phyloP scores from a whole-genome alignment of 1,140 invertebrate species.

The Hycleus phaleratus region DNA sequence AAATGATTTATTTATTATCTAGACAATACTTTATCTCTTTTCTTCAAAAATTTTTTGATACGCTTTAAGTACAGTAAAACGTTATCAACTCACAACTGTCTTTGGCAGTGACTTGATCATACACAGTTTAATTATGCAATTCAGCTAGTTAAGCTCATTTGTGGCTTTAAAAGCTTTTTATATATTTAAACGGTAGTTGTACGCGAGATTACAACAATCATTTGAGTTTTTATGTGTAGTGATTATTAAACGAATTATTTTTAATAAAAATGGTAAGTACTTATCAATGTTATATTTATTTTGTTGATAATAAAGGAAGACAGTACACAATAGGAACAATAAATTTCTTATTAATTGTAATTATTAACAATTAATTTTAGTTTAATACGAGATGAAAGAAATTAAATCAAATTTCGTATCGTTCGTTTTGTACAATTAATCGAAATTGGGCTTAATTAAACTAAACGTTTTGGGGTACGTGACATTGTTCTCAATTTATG shows the following conservation, averaged over 20 bases:
- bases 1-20: no score
- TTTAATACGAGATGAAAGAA: neutral
- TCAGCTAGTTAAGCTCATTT: conserved; percentile 31
- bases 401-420: neutral
- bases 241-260: neutral
- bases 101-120: conserved; percentile 12
- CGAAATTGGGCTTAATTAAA: neutral
- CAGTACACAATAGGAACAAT: no score
- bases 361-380: no score
- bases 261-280: conserved; percentile 14
- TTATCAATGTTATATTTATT: conserved; percentile 9
- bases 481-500: no score
- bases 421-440: conserved; percentile 1
- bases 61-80: no score
- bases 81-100: neutral
- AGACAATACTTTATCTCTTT: no score
- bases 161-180: conserved; percentile 4
- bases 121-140: conserved; percentile 23
- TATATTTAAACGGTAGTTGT: conserved; percentile 3
- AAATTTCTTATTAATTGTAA: no score
- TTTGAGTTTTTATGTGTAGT: neutral
- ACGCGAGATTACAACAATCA: neutral
- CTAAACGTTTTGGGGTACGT: no score
- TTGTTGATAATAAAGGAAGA: neutral
- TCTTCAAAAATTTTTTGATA: no score